A percentile compares a stretch with the other conserved stretches of the same genome.
Conservation (phyloP, 2,113 vertebrate species). For the Fulmarus glacialis region DNA sequence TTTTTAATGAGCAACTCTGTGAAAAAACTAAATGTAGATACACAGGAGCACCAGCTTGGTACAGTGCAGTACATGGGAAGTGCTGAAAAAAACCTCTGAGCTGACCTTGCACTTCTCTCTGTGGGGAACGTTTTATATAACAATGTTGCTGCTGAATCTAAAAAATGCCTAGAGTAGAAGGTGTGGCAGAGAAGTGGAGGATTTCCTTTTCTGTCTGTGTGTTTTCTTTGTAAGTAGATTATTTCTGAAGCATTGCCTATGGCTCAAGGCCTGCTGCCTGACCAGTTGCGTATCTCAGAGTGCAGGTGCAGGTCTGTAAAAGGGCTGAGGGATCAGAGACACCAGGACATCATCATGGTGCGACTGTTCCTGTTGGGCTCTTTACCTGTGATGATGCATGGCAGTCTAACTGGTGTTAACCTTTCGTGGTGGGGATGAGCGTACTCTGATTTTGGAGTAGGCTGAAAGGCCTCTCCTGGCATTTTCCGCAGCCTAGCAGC, state of each 20-base stretch:
- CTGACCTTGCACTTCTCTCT: neutral
- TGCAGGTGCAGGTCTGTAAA: neutral
- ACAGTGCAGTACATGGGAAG: neutral
- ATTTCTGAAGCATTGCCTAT: neutral
- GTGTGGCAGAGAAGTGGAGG: neutral
- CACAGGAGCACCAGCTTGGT: neutral
- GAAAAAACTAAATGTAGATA: neutral
- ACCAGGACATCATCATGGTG: neutral
- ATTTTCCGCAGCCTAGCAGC: neutral
- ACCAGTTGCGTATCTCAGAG: neutral
- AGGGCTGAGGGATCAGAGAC: neutral
- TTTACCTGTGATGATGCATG: accelerated
- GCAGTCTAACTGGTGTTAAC: neutral
- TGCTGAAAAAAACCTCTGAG: neutral
- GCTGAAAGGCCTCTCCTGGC: neutral
- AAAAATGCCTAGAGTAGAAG: neutral
- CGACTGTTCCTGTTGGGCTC: neutral
- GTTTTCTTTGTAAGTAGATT: neutral
- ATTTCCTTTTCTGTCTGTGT: constrained; percentile 12
- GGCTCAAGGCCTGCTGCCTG: neutral
- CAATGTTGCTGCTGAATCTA: neutral
- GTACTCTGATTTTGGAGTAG: neutral
- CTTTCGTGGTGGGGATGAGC: neutral
- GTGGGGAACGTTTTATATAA: neutral
- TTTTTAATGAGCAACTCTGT: neutral